Evolutionary conservation across 1,140 invertebrate genomes (phyloP), one percentile per base, ranked within the genome.

Genomic region (Adelges cooleyi): DNA sequence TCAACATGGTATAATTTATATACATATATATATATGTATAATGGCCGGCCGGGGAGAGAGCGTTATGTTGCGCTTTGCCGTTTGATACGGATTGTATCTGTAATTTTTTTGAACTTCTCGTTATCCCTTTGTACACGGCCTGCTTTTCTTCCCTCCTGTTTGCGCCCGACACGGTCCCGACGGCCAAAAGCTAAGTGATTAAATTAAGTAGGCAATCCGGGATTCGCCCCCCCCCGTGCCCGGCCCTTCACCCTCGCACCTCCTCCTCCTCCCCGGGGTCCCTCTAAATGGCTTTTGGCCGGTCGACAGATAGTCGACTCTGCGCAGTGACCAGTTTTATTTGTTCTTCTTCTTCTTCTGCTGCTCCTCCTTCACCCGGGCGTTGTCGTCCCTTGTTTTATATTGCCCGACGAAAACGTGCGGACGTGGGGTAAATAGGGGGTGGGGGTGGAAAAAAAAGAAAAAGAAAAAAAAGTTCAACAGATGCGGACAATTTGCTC

Each of bases 171-270:
- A 38, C 36, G 36, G 23, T n/a, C 36, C 5, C 52, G 40, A 13
- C 46, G 8, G 36, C 52, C n/a, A 48, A 62, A 46, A 25, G 25
- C 56, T 62, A 62, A 62, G 56, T 62, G 56, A 62, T 62, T 62
- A 62, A 62, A 62, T 62, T 62, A 62, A 62, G 56, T 62, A 62
- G 56, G 56, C 56, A 48, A 62, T 62, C 56, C 56, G 25, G 56
- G 56, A 62, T 62, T 62, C 54, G 56, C 40, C 33, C 56, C 17
- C 20, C n/a, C 42, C n/a, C n/a, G n/a, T n/a, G n/a, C n/a, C n/a
- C n/a, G n/a, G n/a, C n/a, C n/a, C n/a, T n/a, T n/a, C n/a, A n/a
- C n/a, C n/a, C n/a, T n/a, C n/a, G n/a, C n/a, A n/a, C n/a, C n/a
- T n/a, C n/a, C n/a, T n/a, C n/a, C n/a, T n/a, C 25, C 25, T 8